Conservation (phyloP, 2,113 vertebrate genomes). For the Barbus barbus region DNA sequence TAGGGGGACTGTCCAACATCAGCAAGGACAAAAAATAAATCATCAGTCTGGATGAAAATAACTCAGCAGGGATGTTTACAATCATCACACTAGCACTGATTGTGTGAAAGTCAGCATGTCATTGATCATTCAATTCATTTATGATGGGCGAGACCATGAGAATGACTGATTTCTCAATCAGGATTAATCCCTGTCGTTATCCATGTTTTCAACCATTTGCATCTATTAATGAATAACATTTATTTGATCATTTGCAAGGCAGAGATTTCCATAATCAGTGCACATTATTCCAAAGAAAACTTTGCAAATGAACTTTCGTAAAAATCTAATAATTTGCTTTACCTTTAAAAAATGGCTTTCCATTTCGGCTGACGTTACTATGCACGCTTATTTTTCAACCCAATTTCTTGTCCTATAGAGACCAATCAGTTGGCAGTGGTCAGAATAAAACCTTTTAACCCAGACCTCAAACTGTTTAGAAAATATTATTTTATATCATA, state of each 20-base stretch:
- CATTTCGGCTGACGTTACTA: not conserved
- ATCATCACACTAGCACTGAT: not conserved
- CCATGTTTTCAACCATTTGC: constrained; percentile 6
- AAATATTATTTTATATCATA: not conserved
- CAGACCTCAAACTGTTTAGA: not conserved
- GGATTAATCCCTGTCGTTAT: constrained; percentile 1
- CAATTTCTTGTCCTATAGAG: not conserved
- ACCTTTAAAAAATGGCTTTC: not conserved
- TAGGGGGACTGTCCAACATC: constrained; percentile 20
- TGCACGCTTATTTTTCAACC: not conserved
- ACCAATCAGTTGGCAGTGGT: not conserved
- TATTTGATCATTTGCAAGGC: constrained; percentile 21
- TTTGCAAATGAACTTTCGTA: not conserved
- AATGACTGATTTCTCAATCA: constrained; percentile 11
- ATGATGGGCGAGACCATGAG: constrained; percentile 19
- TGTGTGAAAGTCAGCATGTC: constrained; percentile 19
- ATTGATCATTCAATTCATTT: constrained; percentile 34
- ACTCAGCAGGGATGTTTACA: constrained; percentile 35
- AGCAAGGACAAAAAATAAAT: constrained; percentile 22
- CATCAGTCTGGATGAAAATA: constrained; percentile 36
- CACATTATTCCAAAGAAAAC: not conserved
- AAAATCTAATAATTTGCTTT: not conserved
- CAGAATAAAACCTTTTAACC: not conserved
- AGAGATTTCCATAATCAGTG: constrained; percentile 24
- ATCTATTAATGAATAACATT: not conserved